Base-by-base conservation (phyloP, 2,888 invertebrate genomes). In the Sericinus montela region DNA sequence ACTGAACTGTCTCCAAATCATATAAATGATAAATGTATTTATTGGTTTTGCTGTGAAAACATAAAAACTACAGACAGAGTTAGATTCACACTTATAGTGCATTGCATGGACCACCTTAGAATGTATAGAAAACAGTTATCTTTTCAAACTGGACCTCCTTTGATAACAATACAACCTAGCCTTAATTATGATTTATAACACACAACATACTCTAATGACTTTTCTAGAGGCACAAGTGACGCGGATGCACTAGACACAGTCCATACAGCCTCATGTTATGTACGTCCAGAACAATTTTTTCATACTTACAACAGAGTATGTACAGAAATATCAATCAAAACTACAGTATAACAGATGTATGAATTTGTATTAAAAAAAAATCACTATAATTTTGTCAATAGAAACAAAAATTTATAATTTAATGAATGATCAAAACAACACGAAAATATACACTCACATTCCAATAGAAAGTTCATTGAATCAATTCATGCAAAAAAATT, bases 231-330 rank as follows among this genome's bases (percentile, higher is more conserved):
- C 75, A 70, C 63, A 68, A 70, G 62, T 70, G 75, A 74, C 69
- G 72, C 72, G 65, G 80, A 80, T 84, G 82, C 82, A 81, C 82
- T 81, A 82, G 75, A 79, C 79, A 74, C 39, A 30, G 35, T 43
- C 39, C 44, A 36, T 23, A 41, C 23, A 75, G 69, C 65, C 60
- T 74, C 69, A 69, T 74, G 69, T 75, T 59, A 70, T 72, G 69
- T 67, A 67, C 67, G 76, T 83, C 84, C 85, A 84, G 84, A 86
- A 86, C 85, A 82, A 84, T 85, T 84, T 25, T 40, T 1, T 25
- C 13, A 14, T 53, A 61, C 46, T 54, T 43, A 60, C 59, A 65
- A 57, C 36, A 53, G 25, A 25, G 47, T 52, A 46, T 46, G 41
- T 48, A 52, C 38, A 56, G 9, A n/a, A 29, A 29, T 32, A 11